Base-by-base conservation (phyloP, 2,113 vertebrate genomes). In the Solea solea region DNA sequence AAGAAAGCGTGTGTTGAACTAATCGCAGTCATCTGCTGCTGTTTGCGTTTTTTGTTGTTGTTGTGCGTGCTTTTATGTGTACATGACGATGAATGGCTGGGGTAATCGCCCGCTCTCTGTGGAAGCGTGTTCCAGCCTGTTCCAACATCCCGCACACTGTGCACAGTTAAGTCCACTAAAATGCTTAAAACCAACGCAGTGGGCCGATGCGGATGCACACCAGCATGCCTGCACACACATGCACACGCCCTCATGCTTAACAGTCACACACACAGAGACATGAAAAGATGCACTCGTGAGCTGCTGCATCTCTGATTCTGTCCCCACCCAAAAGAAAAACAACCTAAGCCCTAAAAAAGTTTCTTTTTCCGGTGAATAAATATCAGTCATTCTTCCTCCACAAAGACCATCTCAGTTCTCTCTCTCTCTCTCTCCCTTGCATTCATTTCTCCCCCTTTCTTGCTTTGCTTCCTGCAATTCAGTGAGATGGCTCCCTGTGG, bases 391-490 rank as follows among this genome's bases (percentile, higher is more conserved):
- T 54, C 75, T 59, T 80, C 61, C 61, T 64, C 16, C 60, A 89
- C 89, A 91, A 89, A 89, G 83, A 74, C 70, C 60, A 79, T 69
- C 85, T 85, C 81, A 87, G 86, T 86, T 87, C 75, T 77, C 53
- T 39, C 70, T 41, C 53, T 41, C 67, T 12, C 62, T 55, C 59
- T 54, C 66, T 14, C 45, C 12, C 45, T 2, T 14, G 14, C 45
- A 12, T 83, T 83, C 80, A 86, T 85, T 85, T 87, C 75, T 77
- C 53, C 39, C 68, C 34, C 67, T 10, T 58, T 56, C 59, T 54
- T 60, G 2, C 45, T 83, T 74, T 49, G 69, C 82, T 84, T 87
- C 83, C 86, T 88, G 84, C 82, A 68, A 59, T 78, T 87, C 83
- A 84, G 82, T 59, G 80, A 76, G 83, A 85, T 62, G 77, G 85